These are phyloP conservation scores for Liposcelis brunnea DNA, from an alignment of 2,888 invertebrate species.

Conservation along the genomic window DNA sequence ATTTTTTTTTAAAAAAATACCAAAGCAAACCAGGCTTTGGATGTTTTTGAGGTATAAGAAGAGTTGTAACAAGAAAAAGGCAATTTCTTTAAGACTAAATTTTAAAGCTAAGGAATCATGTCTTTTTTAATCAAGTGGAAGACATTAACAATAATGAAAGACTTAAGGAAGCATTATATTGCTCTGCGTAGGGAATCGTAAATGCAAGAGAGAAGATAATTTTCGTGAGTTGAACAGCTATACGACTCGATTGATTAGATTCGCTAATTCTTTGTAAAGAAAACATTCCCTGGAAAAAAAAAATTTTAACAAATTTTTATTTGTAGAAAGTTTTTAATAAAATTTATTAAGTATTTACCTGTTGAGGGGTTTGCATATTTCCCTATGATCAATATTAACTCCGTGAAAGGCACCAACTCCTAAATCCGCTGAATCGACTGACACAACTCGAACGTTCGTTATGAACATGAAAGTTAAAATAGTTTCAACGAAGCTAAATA, in stretches of 20 bases:
- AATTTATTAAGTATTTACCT: conserved; percentile 18
- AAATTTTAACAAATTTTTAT: no score
- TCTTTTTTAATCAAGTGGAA: no score
- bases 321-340: no score
- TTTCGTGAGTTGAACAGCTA: no score
- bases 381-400: conserved; percentile 61
- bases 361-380: conserved; percentile 70
- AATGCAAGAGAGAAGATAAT: conserved; percentile 13
- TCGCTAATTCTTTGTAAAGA: conserved; percentile 46
- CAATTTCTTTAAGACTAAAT: no score
- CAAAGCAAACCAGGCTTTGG: background rate
- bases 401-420: conserved; percentile 58
- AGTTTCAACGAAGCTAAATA: conserved; percentile 65
- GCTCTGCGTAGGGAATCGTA: no score
- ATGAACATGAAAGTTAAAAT: conserved; percentile 56
- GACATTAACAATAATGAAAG: no score
- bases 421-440: conserved; percentile 64
- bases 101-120: no score
- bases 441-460: conserved; percentile 55
- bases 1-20: conserved; percentile 3
- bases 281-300: conserved; percentile 34
- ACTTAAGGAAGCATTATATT: no score
- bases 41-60: conserved; percentile 4
- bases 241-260: conserved; percentile 33
- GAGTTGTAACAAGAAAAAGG: conserved; percentile 9